Base-by-base conservation (phyloP, 2,113 vertebrate species). In the Mola mola region DNA sequence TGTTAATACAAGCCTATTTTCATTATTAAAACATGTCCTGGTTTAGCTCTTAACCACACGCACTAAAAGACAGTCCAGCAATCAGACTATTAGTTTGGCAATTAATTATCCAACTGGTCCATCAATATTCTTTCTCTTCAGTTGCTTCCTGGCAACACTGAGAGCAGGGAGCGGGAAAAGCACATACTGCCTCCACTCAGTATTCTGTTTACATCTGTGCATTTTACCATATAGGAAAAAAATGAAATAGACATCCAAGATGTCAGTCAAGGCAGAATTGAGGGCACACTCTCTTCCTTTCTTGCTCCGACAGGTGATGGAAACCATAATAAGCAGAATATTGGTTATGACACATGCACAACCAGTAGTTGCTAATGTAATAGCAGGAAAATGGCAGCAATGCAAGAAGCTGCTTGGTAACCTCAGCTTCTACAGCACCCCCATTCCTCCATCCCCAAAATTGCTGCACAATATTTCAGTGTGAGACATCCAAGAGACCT, bases 331-430 rank as follows among this genome's bases (percentile, higher is more conserved):
- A 56, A 74, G 56, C n/a, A 41, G 33, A 42, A 49, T 66, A 46
- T 57, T 47, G 41, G 66, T 56, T 67, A 25, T 66, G 53, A 66
- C 56, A 74, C 47, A 41, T 34, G 16, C 37, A 31, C 60, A 43
- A 25, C 15, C 53, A 57, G 38, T 43, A 59, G 47, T 8, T 62
- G 43, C 60, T 22, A 50, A 31, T 2, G 22, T 60, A 79, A 75
- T 78, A 66, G 60, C 72, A 75, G 78, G 38, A 81, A 58, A 85
- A 79, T 78, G 24, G 75, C 31, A 38, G 40, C 60, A 42, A 62
- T 56, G 48, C 37, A 52, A 63, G 34, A 70, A 70, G 40, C 66
- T n/a, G 1, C 42, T 20, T 57, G 69, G 56, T 60, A 61, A 60
- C 58, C 31, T 69, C 72, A 77, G 81, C 46, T 52, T 83, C 66